Percentiles rank a stretch among this genome's conserved stretches.
phyloP scores from a whole-genome alignment of 1,140 invertebrate species.

The Neotoxoptera formosana region DNA sequence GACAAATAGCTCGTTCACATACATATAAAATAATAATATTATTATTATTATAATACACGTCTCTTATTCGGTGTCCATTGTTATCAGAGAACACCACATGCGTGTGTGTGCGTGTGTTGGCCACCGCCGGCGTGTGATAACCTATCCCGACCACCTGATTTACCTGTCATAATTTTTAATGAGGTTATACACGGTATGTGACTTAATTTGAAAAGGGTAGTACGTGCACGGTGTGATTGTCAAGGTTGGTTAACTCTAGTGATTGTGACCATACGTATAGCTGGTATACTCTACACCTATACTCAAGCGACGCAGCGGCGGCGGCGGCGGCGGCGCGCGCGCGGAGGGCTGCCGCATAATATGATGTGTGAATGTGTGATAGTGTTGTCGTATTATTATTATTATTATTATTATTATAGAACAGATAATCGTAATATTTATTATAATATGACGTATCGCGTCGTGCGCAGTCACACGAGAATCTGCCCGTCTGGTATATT shows the following conservation, averaged over 20 bases:
- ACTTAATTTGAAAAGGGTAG: conserved; percentile 52
- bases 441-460: too few relatives aligned
- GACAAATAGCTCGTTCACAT: conserved; percentile 53
- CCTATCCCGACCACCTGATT: conserved; percentile 34
- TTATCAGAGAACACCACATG: conserved; percentile 24
- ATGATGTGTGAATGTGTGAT: not conserved
- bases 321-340: conserved; percentile 23
- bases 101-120: not conserved
- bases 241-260: conserved; percentile 48
- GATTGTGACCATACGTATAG: conserved; percentile 36
- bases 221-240: conserved; percentile 50
- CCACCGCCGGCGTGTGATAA: conserved; percentile 46
- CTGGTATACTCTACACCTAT: too few relatives aligned
- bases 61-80: conserved; percentile 31
- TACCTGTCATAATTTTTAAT: conserved; percentile 57
- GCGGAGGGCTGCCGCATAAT: conserved; percentile 25
- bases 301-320: not conserved
- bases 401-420: too few relatives aligned
- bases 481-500: too few relatives aligned
- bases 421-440: too few relatives aligned
- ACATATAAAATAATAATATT: conserved; percentile 36
- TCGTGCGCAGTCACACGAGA: too few relatives aligned
- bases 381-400: not conserved
- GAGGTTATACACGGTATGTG: conserved; percentile 55
- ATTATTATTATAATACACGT: conserved; percentile 44